Evolutionary conservation across 53 echinoderm and acorn worm species (phyloP).

Genomic region (Temnopleurus reevesii): DNA sequence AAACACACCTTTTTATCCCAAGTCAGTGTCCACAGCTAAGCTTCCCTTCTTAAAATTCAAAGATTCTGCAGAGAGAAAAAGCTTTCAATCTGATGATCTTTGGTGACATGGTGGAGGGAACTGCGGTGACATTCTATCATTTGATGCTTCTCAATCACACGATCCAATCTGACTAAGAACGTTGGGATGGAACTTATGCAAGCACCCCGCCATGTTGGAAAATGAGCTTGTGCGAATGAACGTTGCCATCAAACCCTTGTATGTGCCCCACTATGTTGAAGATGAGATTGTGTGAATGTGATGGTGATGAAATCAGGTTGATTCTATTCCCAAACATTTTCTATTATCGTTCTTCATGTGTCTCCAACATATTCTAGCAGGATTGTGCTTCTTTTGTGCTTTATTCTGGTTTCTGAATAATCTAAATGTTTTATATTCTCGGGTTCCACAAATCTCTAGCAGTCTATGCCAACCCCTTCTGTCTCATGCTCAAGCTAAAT

Average conservation of each 20-base stretch:
- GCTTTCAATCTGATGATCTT: constrained; percentile 3
- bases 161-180: not conserved
- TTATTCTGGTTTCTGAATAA: too few relatives aligned
- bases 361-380: too few relatives aligned
- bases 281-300: constrained; percentile 18
- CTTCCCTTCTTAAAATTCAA: not conserved
- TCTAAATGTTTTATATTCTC: too few relatives aligned
- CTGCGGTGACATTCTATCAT: not conserved
- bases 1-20: not conserved
- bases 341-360: too few relatives aligned
- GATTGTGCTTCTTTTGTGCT: too few relatives aligned
- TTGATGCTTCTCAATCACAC: not conserved
- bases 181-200: too few relatives aligned
- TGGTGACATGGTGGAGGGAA: not conserved
- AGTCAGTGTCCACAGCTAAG: not conserved
- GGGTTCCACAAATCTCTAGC: too few relatives aligned
- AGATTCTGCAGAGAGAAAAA: not conserved
- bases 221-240: constrained; percentile 30
- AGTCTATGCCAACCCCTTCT: too few relatives aligned
- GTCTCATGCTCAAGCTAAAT: too few relatives aligned
- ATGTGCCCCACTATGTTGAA: not conserved
- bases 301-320: constrained; percentile 6
- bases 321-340: not conserved
- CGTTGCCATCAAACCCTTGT: too few relatives aligned
- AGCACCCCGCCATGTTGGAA: too few relatives aligned